Evolutionary conservation across 2,113 vertebrate genomes (phyloP).

Genomic region (Gnathonemus longibarbis): DNA sequence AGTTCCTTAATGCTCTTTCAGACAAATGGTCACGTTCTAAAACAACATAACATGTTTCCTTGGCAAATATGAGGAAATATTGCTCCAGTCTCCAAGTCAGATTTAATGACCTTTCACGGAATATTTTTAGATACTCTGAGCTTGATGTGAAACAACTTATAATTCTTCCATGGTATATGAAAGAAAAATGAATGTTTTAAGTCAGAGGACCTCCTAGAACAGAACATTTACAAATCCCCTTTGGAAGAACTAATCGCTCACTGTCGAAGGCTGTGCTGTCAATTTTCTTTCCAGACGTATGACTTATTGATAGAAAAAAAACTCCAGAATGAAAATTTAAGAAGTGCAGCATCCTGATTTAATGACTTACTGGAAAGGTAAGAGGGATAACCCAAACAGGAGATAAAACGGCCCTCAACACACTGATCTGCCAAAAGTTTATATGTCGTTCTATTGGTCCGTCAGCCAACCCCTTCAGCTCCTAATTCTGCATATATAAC

Average conservation of each 20-base stretch:
- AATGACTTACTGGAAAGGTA: slow-evolving; percentile 25
- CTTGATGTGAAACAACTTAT: slow-evolving; percentile 11
- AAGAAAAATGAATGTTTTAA: neutral
- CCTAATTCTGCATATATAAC: slow-evolving; percentile 39
- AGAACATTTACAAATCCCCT: neutral
- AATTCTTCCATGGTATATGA: slow-evolving; percentile 9
- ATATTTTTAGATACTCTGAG: slow-evolving; percentile 7
- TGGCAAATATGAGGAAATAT: slow-evolving; percentile 5
- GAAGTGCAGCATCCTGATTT: slow-evolving; percentile 15
- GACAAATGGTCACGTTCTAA: slow-evolving; percentile 12
- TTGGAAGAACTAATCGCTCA: neutral
- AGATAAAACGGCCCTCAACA: slow-evolving; percentile 20
- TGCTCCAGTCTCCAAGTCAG: slow-evolving; percentile 13
- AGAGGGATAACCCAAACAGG: neutral
- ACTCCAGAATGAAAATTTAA: neutral
- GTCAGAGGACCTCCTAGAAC: neutral
- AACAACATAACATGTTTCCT: slow-evolving; percentile 17
- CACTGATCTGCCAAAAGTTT: slow-evolving; percentile 23
- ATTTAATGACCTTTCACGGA: slow-evolving; percentile 14
- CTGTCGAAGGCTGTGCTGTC: neutral
- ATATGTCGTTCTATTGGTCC: slow-evolving; percentile 34
- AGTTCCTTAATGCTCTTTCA: neutral
- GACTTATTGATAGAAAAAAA: neutral
- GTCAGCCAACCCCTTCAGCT: slow-evolving; percentile 31
- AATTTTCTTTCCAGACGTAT: neutral